Conservation (phyloP, 2,797 vertebrate genomes). For the Tadarida brasiliensis region DNA sequence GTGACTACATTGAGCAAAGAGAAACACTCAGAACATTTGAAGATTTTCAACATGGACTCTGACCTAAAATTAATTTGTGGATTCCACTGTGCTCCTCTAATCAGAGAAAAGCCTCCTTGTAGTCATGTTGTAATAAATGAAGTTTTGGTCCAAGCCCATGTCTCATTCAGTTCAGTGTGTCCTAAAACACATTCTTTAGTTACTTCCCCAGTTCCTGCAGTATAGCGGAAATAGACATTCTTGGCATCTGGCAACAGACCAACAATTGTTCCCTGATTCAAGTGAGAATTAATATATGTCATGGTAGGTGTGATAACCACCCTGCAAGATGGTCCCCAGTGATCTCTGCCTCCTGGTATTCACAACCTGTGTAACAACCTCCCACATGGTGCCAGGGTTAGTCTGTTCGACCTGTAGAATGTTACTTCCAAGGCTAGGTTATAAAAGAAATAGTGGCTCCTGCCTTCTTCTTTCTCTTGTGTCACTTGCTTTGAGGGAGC, state of each 20-base stretch:
- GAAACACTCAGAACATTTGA: neutral
- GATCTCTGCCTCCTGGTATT: slow-evolving; percentile 1
- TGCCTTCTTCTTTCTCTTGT: neutral
- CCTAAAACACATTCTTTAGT: neutral
- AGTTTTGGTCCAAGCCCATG: neutral
- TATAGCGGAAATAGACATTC: neutral
- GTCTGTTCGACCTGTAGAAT: neutral
- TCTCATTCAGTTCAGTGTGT: neutral
- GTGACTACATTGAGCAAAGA: neutral
- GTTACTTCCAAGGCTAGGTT: neutral
- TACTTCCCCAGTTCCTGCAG: neutral
- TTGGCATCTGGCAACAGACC: neutral
- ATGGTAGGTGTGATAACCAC: neutral
- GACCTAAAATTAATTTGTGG: neutral
- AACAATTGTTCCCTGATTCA: neutral
- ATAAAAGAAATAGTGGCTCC: neutral
- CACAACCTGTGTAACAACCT: neutral
- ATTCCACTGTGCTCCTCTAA: neutral
- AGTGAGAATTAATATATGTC: neutral
- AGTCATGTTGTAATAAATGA: neutral
- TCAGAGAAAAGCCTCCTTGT: neutral
- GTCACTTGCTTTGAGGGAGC: neutral
- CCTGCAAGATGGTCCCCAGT: neutral
- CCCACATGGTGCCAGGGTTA: neutral
- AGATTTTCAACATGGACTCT: neutral